Evolutionary conservation across 2,113 vertebrate species (phyloP).

Genomic region (Tenebrosternarchus preto): DNA sequence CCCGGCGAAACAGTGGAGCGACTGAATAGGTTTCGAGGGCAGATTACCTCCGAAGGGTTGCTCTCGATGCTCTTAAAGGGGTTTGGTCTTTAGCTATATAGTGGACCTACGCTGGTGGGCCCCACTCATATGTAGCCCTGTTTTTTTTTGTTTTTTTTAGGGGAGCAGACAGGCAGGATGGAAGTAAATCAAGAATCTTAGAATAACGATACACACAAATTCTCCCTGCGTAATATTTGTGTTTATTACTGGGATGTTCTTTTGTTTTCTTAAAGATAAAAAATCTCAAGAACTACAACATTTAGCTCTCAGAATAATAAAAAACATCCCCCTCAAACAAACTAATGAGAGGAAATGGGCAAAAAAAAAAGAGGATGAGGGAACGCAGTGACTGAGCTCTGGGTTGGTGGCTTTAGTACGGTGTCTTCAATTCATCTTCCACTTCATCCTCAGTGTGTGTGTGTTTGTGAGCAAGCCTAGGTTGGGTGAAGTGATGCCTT

Average conservation of each 20-base stretch:
- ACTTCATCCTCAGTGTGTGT: conserved; percentile 1
- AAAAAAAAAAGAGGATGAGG: not conserved
- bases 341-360: conserved; percentile 6
- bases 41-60: conserved; percentile 43
- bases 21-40: conserved; percentile 52
- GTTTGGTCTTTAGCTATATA: not conserved
- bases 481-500: conserved; percentile 4
- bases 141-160: conserved; percentile 28
- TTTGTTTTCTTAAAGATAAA: not conserved
- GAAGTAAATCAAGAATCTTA: too few species aligned
- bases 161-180: not conserved
- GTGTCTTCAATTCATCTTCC: conserved; percentile 3
- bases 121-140: conserved; percentile 27
- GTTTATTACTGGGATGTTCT: not conserved
- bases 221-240: too few species aligned
- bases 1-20: conserved; percentile 41
- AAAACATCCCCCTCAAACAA: not conserved
- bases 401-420: too few species aligned
- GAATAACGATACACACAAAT: too few species aligned
- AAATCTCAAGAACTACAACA: conserved; percentile 22
- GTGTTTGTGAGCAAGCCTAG: conserved; percentile 14
- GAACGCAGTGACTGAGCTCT: not conserved
- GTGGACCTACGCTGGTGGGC: not conserved
- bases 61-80: conserved; percentile 54
- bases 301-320: conserved; percentile 26